Percentiles rank a stretch among this genome's conserved stretches.
Conservation (phyloP, 1,140 invertebrate species). For the Andricus grossulariae region DNA sequence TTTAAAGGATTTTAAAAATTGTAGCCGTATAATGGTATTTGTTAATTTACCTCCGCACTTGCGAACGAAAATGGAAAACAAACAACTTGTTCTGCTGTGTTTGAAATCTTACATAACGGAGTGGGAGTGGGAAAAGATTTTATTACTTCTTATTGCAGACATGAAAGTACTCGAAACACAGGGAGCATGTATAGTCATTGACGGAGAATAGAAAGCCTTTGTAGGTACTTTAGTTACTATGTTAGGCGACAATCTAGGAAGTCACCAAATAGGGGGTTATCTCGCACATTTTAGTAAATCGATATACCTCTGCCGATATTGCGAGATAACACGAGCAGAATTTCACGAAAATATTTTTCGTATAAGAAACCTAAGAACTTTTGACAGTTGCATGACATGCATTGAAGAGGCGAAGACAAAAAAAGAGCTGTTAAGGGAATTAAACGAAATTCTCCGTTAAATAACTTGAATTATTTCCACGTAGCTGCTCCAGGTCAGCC, state of each 20-base stretch:
- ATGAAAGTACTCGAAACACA: no score
- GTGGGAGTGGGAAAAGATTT: constrained; percentile 1
- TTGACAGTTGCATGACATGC: constrained; percentile 28
- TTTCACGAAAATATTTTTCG: constrained; percentile 34
- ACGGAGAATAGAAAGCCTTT: constrained; percentile 9
- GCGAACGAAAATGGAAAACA: no score
- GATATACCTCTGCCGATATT: constrained; percentile 40
- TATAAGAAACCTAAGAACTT: constrained; percentile 8
- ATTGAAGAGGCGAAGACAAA: constrained; percentile 37
- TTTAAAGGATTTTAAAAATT: no score
- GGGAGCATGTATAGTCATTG: constrained; percentile 8
- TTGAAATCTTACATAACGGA: constrained; percentile 39
- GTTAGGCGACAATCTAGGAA: constrained; percentile 59
- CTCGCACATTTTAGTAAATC: constrained; percentile 36
- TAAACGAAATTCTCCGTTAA: not conserved
- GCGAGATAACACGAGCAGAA: constrained; percentile 33
- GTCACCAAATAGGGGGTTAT: constrained; percentile 58
- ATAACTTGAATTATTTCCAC: no score
- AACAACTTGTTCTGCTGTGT: no score
- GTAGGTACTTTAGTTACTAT: constrained; percentile 55
- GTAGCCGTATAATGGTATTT: no score
- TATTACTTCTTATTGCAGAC: no score
- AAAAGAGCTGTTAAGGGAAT: not conserved
- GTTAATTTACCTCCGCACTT: no score
- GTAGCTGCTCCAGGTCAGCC: no score